Base-by-base conservation (phyloP, 2,888 invertebrate genomes). In the Hypsopygia costalis region DNA sequence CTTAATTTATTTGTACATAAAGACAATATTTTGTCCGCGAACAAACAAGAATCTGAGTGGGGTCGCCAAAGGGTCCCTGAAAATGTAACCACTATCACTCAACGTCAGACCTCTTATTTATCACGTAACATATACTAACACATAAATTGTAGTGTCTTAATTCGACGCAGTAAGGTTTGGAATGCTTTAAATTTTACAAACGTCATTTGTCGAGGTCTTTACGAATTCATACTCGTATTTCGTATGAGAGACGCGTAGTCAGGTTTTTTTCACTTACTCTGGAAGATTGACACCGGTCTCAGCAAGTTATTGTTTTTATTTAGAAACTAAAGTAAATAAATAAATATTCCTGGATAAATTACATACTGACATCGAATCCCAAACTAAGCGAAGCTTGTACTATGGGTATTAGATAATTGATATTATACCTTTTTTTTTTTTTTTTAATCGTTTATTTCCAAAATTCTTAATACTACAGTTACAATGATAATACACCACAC, bases 81-180 rank as follows among this genome's bases (percentile, higher is more conserved):
- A 64, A 63, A 68, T 65, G 65, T 61, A 47, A 71, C 72, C 65
- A 59, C 80, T 58, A 83, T 85, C 76, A 62, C 64, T 85, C 85
- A 82, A 75, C 55, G 83, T 83, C 83, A 71, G 55, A 55, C 67
- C 62, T 68, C 63, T 73, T 78, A 82, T 85, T 82, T 81, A 82
- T 83, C 81, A 81, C 76, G 25, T 27, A 30, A 37, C 31, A 31
- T 61, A 60, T 46, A 58, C 51, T 52, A 52, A 51, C 55, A 48
- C 40, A 25, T 25, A 25, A 25, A 4, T 25, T 25, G 25, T 10
- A 29, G 8, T 20, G 11, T n/a, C 10, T 28, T 7, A 34, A 8
- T 32, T 6, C 38, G 7, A 25, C n/a, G 25, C 25, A 1, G n/a
- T 25, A 25, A 25, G 25, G 25, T 25, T 25, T 6, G 25, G 2